These are phyloP conservation scores for Manis javanica DNA, from an alignment of 2,797 vertebrate genomes.

Conservation along the genomic window DNA sequence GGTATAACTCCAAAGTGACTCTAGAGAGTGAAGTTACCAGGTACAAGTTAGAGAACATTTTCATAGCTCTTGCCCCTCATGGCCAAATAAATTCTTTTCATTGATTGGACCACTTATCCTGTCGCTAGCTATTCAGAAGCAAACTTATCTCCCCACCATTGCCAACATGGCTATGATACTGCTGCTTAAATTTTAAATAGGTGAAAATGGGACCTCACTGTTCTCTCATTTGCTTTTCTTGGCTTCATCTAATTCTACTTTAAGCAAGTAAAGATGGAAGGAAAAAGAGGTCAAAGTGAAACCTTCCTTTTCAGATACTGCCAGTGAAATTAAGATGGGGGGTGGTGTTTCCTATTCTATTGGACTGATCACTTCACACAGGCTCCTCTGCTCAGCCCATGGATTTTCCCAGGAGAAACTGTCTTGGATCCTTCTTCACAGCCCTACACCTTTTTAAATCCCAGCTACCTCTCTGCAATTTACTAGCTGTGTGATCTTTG, in stretches of 20 bases:
- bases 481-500: not conserved
- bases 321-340: not conserved
- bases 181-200: slow-evolving; percentile 72
- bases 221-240: slow-evolving; percentile 49
- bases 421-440: not conserved
- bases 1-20: not conserved
- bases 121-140: slow-evolving; percentile 18
- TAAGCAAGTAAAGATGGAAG: slow-evolving; percentile 49
- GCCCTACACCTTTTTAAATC: not conserved
- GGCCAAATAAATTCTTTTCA: not conserved
- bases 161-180: not conserved
- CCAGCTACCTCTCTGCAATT: not conserved
- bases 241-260: slow-evolving; percentile 30
- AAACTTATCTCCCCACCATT: not conserved
- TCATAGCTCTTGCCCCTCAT: not conserved
- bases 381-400: not conserved
- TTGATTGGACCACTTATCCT: not conserved
- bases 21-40: slow-evolving; percentile 42
- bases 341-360: not conserved
- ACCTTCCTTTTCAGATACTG: not conserved
- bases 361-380: not conserved
- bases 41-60: slow-evolving; percentile 36
- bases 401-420: slow-evolving; percentile 15
- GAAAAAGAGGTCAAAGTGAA: slow-evolving; percentile 53
- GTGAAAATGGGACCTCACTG: slow-evolving; percentile 54